Percentiles rank a stretch among this genome's conserved stretches.
These are phyloP conservation scores for Thereva unica DNA, from an alignment of 2,888 invertebrate species.

Conservation along the genomic window DNA sequence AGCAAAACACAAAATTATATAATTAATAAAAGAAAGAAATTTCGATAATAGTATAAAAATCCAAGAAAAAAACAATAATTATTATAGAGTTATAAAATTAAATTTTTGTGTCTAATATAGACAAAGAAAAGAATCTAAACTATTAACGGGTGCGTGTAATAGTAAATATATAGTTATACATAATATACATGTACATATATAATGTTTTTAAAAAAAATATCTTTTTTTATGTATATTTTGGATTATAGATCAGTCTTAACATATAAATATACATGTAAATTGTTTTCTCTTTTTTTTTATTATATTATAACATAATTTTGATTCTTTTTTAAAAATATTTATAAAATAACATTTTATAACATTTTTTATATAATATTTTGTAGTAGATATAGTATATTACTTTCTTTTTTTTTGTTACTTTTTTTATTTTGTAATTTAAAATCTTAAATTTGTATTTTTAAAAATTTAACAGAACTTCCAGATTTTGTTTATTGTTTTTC, in stretches of 20 bases:
- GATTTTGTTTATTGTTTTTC: background rate
- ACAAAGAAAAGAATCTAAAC: slow-evolving; percentile 23
- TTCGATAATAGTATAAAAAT: too few species aligned
- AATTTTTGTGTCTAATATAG: slow-evolving; percentile 38
- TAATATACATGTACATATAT: background rate
- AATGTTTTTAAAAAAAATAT: slow-evolving; percentile 3
- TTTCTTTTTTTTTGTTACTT: background rate
- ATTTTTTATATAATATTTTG: background rate
- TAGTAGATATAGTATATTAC: background rate
- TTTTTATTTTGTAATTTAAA: background rate
- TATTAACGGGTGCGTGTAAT: slow-evolving; percentile 5
- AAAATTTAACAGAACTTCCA: background rate
- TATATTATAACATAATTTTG: too few species aligned
- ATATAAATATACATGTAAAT: background rate
- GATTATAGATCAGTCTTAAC: slow-evolving; percentile 35
- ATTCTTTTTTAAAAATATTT: too few species aligned
- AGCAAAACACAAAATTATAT: too few species aligned
- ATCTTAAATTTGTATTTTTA: too few species aligned
- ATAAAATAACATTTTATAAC: too few species aligned
- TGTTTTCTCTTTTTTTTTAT: too few species aligned
- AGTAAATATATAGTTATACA: background rate
- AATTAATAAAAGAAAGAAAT: too few species aligned
- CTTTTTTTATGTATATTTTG: slow-evolving; percentile 11
- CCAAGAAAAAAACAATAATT: too few species aligned
- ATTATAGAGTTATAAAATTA: background rate